Evolutionary conservation across 2,888 invertebrate species (phyloP).

Genomic region (Lasioglossum pauxillum): DNA sequence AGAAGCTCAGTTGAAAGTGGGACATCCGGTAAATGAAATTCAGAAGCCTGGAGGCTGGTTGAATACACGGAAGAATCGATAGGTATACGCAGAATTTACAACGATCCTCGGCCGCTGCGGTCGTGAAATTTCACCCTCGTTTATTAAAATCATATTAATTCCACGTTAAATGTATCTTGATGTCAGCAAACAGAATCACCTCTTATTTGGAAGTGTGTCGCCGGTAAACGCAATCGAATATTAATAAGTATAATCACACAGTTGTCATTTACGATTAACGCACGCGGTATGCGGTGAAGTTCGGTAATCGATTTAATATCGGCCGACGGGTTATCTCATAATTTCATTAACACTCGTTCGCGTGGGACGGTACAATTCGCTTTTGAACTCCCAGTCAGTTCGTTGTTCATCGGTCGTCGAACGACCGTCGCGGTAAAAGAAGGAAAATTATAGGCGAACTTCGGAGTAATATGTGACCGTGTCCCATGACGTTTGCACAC

Average conservation of each 20-base stretch:
- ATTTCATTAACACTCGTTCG: constrained; percentile 54
- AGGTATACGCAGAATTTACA: not conserved
- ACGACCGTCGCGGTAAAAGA: constrained; percentile 12
- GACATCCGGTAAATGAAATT: constrained; percentile 6
- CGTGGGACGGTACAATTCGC: constrained; percentile 24
- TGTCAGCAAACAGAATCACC: constrained; percentile 45
- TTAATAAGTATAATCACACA: constrained; percentile 58
- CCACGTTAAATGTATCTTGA: constrained; percentile 48
- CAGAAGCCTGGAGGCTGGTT: constrained; percentile 4
- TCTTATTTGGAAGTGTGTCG: constrained; percentile 49
- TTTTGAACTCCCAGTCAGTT: not conserved
- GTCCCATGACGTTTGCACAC: constrained; percentile 11
- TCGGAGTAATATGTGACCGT: not conserved
- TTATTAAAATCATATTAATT: constrained; percentile 53
- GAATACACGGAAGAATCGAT: constrained; percentile 12
- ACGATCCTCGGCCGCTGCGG: constrained; percentile 4
- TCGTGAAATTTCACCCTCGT: constrained; percentile 29
- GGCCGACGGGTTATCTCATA: constrained; percentile 51
- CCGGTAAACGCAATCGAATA: constrained; percentile 55
- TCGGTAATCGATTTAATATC: constrained; percentile 61
- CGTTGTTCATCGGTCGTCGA: constrained; percentile 6
- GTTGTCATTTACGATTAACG: constrained; percentile 57
- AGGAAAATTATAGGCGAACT: constrained; percentile 6
- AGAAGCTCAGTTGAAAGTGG: not conserved
- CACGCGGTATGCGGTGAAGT: constrained; percentile 41